Conservation (phyloP, 2,113 vertebrate genomes). For the Porphyrio hochstetteri region DNA sequence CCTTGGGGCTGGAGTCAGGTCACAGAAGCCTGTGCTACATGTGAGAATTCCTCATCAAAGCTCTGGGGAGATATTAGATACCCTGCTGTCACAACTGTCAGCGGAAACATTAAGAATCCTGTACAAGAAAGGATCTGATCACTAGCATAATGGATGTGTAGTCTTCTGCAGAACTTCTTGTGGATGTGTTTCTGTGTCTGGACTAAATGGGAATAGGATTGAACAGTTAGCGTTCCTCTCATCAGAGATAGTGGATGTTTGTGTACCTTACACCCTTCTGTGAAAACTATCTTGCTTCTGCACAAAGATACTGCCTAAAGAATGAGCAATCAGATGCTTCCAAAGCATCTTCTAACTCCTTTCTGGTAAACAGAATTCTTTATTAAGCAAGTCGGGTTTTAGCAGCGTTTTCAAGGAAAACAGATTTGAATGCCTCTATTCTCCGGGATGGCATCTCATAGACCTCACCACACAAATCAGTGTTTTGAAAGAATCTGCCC, state of each 20-base stretch:
- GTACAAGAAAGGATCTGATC: not conserved
- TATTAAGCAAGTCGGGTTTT: not conserved
- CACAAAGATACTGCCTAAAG: not conserved
- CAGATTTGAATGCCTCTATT: not conserved
- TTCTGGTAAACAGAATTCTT: slow-evolving; percentile 21
- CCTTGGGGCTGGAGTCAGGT: not conserved
- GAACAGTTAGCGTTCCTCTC: not conserved
- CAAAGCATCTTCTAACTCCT: not conserved
- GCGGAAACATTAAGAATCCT: not conserved
- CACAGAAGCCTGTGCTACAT: not conserved
- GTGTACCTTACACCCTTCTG: not conserved
- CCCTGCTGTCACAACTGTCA: not conserved
- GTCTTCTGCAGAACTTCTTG: not conserved
- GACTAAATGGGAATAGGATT: not conserved
- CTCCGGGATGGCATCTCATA: not conserved
- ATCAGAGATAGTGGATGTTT: not conserved
- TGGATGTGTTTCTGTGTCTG: not conserved
- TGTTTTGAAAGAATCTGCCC: not conserved
- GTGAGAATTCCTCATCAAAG: not conserved
- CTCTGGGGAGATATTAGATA: not conserved
- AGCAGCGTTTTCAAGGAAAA: not conserved
- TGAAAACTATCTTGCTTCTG: not conserved
- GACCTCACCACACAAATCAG: not conserved
- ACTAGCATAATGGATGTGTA: not conserved
- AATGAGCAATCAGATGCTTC: not conserved